A percentile compares a stretch with the other conserved stretches of the same genome.
These are phyloP conservation scores for Mohoua ochrocephala DNA, from an alignment of 2,113 vertebrate genomes.

Conservation along the genomic window DNA sequence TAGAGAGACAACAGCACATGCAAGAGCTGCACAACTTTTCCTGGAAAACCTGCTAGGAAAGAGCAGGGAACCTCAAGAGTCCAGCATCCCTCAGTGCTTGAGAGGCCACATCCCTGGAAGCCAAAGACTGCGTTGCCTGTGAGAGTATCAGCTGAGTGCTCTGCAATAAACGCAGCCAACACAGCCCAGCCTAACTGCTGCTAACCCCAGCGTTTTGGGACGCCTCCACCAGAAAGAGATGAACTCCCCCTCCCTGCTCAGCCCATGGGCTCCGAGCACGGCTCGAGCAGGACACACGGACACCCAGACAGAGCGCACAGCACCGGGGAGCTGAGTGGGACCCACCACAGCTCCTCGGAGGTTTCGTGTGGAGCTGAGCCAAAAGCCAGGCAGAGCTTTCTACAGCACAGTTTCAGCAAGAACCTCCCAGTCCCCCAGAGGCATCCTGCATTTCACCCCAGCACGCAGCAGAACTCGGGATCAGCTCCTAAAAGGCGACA, in stretches of 20 bases:
- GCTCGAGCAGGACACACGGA: neutral
- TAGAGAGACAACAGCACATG: neutral
- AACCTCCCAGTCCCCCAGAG: neutral
- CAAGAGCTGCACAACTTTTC: neutral
- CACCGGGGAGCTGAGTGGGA: accelerated
- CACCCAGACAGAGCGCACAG: neutral
- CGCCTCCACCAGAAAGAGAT: neutral
- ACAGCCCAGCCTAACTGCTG: neutral
- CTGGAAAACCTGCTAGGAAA: neutral
- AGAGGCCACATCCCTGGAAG: neutral
- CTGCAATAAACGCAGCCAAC: neutral
- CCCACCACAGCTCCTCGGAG: neutral
- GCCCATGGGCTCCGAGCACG: neutral
- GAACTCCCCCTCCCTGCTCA: neutral
- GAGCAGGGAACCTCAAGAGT: neutral
- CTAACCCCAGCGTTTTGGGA: neutral
- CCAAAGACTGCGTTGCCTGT: neutral
- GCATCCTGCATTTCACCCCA: neutral
- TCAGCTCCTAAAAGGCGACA: accelerated
- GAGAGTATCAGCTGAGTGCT: neutral
- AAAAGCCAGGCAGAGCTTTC: neutral
- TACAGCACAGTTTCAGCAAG: neutral
- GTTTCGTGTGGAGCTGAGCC: neutral
- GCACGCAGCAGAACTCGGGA: neutral
- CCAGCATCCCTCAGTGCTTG: neutral